phyloP scores from a whole-genome alignment of 2,113 vertebrate species.

The Oncorhynchus gorbuscha region DNA sequence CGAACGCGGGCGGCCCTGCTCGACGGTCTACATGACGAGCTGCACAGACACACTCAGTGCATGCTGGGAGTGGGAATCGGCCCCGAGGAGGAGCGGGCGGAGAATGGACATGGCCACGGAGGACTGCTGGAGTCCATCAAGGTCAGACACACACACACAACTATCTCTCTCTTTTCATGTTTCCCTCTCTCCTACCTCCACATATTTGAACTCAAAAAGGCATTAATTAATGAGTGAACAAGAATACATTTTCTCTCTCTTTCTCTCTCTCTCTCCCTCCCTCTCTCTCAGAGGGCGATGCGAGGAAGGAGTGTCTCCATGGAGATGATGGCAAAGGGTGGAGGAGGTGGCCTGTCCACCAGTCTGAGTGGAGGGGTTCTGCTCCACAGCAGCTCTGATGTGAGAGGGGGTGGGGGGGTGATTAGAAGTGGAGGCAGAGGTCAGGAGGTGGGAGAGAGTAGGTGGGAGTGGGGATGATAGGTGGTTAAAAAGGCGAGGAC shows the following conservation, averaged over 20 bases:
- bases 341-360: conserved; percentile 72
- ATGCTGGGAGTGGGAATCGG: conserved; percentile 83
- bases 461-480: not conserved
- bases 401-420: conserved; percentile 56
- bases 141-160: conserved; percentile 61
- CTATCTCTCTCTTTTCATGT: conserved; percentile 1
- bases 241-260: not conserved
- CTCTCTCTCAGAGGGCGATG: conserved; percentile 83
- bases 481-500: too few species aligned
- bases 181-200: not conserved
- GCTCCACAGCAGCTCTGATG: conserved; percentile 80
- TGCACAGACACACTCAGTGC: conserved; percentile 84
- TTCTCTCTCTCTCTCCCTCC: not conserved
- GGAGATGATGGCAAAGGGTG: conserved; percentile 86
- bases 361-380: conserved; percentile 89
- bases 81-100: conserved; percentile 85
- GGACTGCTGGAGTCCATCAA: conserved; percentile 96
- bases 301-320: conserved; percentile 93
- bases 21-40: conserved; percentile 88
- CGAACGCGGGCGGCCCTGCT: conserved; percentile 86
- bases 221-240: not conserved
- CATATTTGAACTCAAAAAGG: conserved; percentile 1
- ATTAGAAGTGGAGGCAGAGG: not conserved
- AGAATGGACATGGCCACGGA: conserved; percentile 86
- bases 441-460: not conserved